Base-by-base conservation (phyloP, 2,113 vertebrate genomes). In the Mugil cephalus region DNA sequence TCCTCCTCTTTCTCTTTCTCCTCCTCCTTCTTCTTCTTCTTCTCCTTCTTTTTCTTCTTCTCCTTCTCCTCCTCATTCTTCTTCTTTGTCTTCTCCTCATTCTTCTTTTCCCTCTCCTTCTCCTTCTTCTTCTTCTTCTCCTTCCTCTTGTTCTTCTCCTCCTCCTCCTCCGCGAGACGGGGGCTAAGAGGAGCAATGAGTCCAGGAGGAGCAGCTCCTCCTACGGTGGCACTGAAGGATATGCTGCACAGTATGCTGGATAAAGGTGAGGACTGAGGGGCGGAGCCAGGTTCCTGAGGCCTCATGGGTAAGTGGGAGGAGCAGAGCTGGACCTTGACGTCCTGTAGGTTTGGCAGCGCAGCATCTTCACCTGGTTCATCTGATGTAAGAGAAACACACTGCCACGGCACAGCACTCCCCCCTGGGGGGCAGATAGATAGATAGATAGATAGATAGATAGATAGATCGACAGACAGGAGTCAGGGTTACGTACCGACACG, bases 111-210 rank as follows among this genome's bases (percentile, higher is more conserved):
- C 15, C 7, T 7, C 3, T 43, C 42, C 14, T 43, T 5, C 35
- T n/a, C 9, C 39, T 21, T 35, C 30, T 13, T 2, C 60, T 62
- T 12, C 34, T 63, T 12, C 40, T 8, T 15, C 38, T 40, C 12
- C 14, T 50, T 45, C 12, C 35, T 2, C 30, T 54, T 15, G 2
- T 55, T 35, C 15, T 50, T 46, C 54, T 61, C 47, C 30, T 52
- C 42, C 39, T 71, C 54, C 15, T 66, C 69, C 51, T 74, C 64
- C 1, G 54, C 69, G 21, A 80, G 43, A 8, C 9, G 56, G 1
- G 65, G 65, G 24, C 72, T 77, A 10, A 78, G 46, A 11, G 76
- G 76, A 46, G 76, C 76, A 1, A 78, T 71, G 46, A 70, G 75
- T 52, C 75, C 75, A 30, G 60, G 53, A 53, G 73, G 64, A 76